Conservation (phyloP, 2,113 vertebrate species). For the Columba janthina region DNA sequence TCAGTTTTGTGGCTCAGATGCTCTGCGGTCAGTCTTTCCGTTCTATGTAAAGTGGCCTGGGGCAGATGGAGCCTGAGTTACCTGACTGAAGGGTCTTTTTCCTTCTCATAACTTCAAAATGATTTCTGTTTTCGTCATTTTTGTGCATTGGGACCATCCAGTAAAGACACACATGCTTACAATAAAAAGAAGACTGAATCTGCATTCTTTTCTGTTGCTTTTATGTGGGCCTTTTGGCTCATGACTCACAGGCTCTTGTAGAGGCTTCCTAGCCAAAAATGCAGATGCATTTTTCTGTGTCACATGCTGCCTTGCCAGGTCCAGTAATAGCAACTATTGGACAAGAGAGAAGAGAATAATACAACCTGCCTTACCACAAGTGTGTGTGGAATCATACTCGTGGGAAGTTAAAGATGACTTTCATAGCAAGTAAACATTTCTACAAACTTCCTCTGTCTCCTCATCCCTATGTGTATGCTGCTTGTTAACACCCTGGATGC, state of each 20-base stretch:
- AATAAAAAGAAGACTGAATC: slow-evolving; percentile 50
- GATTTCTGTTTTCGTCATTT: background rate
- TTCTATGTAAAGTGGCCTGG: background rate
- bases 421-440: background rate
- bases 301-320: slow-evolving; percentile 35
- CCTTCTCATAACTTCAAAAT: background rate
- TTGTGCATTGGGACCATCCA: background rate
- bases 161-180: slow-evolving; percentile 11
- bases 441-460: background rate
- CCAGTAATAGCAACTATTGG: slow-evolving; percentile 37
- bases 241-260: slow-evolving; percentile 15
- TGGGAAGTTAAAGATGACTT: slow-evolving; percentile 29
- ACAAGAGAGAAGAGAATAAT: slow-evolving; percentile 9
- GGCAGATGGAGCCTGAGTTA: background rate
- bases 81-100: background rate
- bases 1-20: background rate
- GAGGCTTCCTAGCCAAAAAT: slow-evolving; percentile 9
- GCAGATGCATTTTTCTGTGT: slow-evolving; percentile 38
- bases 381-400: background rate
- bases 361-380: slow-evolving; percentile 24
- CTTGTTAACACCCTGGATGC: background rate
- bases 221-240: slow-evolving; percentile 57
- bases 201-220: slow-evolving; percentile 52
- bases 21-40: background rate
- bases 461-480: background rate